These are phyloP conservation scores for Arremon brunneinucha DNA, from an alignment of 2,797 vertebrate genomes.

Conservation along the genomic window DNA sequence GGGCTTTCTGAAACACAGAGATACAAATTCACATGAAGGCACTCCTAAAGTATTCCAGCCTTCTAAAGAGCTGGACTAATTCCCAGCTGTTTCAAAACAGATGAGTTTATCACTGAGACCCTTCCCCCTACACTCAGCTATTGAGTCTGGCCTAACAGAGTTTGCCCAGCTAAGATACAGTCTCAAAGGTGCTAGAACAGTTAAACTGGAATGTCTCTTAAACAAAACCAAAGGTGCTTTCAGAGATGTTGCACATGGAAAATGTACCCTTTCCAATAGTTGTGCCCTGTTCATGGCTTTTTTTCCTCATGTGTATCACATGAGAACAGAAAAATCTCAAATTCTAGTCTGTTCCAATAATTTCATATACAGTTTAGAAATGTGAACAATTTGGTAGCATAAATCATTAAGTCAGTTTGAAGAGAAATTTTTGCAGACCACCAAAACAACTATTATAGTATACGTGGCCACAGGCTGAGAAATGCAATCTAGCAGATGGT, in stretches of 20 bases:
- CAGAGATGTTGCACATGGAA: background rate
- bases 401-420: background rate
- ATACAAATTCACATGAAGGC: background rate
- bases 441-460: background rate
- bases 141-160: background rate
- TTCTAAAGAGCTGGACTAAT: background rate
- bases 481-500: background rate
- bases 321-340: conserved; percentile 20
- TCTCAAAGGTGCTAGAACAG: background rate
- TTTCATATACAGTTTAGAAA: background rate
- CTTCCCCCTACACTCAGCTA: background rate
- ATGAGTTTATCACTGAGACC: background rate
- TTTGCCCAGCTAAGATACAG: background rate
- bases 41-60: background rate
- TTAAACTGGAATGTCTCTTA: conserved; percentile 11
- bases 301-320: background rate
- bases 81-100: background rate
- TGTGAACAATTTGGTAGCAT: background rate
- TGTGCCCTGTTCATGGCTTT: background rate
- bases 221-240: background rate
- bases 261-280: background rate
- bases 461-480: background rate
- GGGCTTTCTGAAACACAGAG: background rate
- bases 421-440: background rate
- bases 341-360: conserved; percentile 19